phyloP scores from a whole-genome alignment of 2,888 invertebrate genomes.

The Liopterus haemorrhoidalis region DNA sequence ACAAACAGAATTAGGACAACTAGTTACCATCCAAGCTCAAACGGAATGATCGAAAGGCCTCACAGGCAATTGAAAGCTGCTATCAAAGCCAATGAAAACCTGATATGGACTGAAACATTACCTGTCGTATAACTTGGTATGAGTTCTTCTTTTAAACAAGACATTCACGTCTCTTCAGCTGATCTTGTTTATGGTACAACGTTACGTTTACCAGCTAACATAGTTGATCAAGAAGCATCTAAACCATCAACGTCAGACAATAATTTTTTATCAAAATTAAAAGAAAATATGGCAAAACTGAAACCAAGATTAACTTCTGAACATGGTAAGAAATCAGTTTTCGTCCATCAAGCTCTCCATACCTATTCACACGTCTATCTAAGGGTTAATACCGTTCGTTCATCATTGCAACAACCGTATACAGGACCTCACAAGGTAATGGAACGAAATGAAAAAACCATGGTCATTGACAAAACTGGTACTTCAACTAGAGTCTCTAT shows the following conservation, averaged over 20 bases:
- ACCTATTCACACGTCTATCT: slow-evolving; percentile 26
- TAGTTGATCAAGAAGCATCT: slow-evolving; percentile 18
- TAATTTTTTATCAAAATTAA: slow-evolving; percentile 23
- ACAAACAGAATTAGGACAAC: slow-evolving; percentile 21
- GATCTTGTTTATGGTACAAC: slow-evolving; percentile 28
- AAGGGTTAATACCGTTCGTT: slow-evolving; percentile 12
- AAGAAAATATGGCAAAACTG: slow-evolving; percentile 20
- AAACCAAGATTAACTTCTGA: slow-evolving; percentile 25
- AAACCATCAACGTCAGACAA: slow-evolving; percentile 20
- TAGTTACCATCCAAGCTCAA: slow-evolving; percentile 29
- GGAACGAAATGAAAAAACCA: no score
- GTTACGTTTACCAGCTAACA: slow-evolving; percentile 30
- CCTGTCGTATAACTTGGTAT: slow-evolving; percentile 31
- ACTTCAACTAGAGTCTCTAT: no score
- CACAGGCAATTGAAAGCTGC: slow-evolving; percentile 30
- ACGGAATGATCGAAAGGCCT: slow-evolving; percentile 31
- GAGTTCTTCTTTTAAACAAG: slow-evolving; percentile 29
- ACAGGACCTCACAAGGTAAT: no score
- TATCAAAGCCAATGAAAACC: slow-evolving; percentile 25
- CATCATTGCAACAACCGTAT: no score
- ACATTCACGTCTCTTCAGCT: slow-evolving; percentile 27
- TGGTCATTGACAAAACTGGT: no score
- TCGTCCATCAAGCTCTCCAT: slow-evolving; percentile 24
- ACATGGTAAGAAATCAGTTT: slow-evolving; percentile 19
- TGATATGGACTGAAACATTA: slow-evolving; percentile 25